Base-by-base conservation (phyloP, 2,797 vertebrate genomes). In the Trachops cirrhosus region DNA sequence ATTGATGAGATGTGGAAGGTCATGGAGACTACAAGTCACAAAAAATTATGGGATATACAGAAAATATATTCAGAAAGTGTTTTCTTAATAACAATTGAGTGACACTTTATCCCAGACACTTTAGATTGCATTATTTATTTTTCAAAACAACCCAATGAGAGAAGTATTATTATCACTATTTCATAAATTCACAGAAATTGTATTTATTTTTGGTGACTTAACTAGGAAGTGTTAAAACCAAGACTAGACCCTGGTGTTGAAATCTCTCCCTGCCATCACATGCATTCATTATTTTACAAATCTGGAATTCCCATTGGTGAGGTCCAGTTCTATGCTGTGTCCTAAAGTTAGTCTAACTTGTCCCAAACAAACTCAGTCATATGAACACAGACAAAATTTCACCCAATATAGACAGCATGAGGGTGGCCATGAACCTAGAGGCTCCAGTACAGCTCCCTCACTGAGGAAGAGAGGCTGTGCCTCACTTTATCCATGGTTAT, bases 361-460 rank as follows among this genome's bases (percentile, higher is more conserved):
- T 57, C 18, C n/a, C 34, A 52, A 9, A 37, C 0, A 32, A 9
- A 16, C 6, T 26, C 14, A 14, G 32, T 48, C n/a, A 32, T 59
- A 9, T 41, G 44, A 75, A 62, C 1, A 18, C 34, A 37, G 32
- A 14, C 9, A 26, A 41, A 39, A 34, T n/a, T 4, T 44, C 5
- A 71, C 24, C 14, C 54, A 16, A 22, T 2, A 39, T 6, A 34
- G 32, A 6, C n/a, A 34, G n/a, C 64, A 9, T 0, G 21, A 64
- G 16, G 1, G 1, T 34, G 89, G 11, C 4, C 48, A 34, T 5
- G 15, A 18, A 39, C 32, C 16, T 2, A 2, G 2, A 70, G 11
- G 10, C 19, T 34, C 16, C 29, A 10, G 10, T 1, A 19, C 19
- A n/a, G 18, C 3, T 0, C 5, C n/a, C 44, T 32, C 14, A 21